Evolutionary conservation across 2,888 invertebrate genomes (phyloP), one percentile per base, ranked within the genome.

Genomic region (Amiota minor): DNA sequence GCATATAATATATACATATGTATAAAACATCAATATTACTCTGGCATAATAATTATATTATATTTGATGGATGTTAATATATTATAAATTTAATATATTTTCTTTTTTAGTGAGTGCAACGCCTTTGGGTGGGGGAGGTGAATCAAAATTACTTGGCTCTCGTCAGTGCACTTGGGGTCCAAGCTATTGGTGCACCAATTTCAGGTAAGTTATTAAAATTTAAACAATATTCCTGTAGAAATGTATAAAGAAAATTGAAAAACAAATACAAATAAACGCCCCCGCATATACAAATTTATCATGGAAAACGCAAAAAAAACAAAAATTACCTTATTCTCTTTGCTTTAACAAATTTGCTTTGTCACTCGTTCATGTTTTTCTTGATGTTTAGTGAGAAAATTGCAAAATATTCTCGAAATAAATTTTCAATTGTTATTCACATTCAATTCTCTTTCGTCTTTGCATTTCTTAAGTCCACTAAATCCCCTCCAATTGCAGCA

Each of bases 161-260:
- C 91, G 92, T 65, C 91, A 92, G 84, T 96, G 96, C 87, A 94
- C 94, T 9, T 94, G 93, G 93, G 96, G 96, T 9, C 95, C 95
- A 4, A 90, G 93, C 0, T 96, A 94, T 86, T 96, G 96, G 96
- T 96, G 96, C 89, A 85, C 81, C 10, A 89, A 88, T 79, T 70
- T 89, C 61, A 86, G 85, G 89, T 89, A 80, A 88, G 89, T 87
- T 69, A 59, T 35, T 35, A 35, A 35, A 4, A 6, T 35, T 35
- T 2, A 4, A 35, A 35, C 35, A 35, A 35, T 35, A 35, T 35
- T 35, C 35, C 35, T 6, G 3, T 23, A 23, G 23, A 23, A 35
- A 35, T 35, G 6, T 35, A n/a, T 35, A 35, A 35, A 35, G 6
- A 4, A 1, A 35, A 35, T 2, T 35, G 35, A 2, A 35, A 6